These are phyloP conservation scores for Enoplosus armatus DNA, from an alignment of 2,797 vertebrate genomes.

Conservation along the genomic window DNA sequence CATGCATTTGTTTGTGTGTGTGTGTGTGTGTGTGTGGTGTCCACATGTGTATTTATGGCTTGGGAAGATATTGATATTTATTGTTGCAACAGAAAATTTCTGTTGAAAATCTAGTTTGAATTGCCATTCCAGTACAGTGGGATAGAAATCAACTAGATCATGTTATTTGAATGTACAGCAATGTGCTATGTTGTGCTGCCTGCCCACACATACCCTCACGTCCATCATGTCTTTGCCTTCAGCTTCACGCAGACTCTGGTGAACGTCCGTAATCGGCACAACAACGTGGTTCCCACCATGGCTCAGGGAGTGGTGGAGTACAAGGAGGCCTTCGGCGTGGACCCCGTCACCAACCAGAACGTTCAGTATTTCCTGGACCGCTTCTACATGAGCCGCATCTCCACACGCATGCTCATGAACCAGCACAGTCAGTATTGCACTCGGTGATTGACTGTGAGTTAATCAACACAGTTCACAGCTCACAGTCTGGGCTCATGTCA, in stretches of 20 bases:
- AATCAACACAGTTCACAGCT: constrained; percentile 61
- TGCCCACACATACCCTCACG: neutral
- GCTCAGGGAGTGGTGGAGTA: constrained; percentile 97
- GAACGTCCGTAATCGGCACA: constrained; percentile 93
- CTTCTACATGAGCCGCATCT: constrained; percentile 99
- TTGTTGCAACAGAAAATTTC: neutral
- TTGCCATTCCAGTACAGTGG: neutral
- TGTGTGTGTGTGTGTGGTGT: neutral
- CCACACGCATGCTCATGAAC: constrained; percentile 98
- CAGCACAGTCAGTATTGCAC: constrained; percentile 94
- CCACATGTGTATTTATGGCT: neutral
- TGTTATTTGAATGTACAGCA: neutral
- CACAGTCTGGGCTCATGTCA: constrained; percentile 31
- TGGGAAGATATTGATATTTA: neutral
- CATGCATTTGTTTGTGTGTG: neutral
- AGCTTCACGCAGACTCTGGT: constrained; percentile 95
- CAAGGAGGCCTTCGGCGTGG: constrained; percentile 93
- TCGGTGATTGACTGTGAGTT: constrained; percentile 74
- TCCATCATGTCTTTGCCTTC: constrained; percentile 23
- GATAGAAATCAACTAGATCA: neutral
- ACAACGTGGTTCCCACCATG: constrained; percentile 97
- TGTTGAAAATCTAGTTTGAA: neutral
- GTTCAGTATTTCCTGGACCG: constrained; percentile 99
- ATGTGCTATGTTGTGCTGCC: neutral
- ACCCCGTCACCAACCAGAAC: constrained; percentile 96